phyloP scores from a whole-genome alignment of 2,888 invertebrate genomes.

The Leptinotarsa rubiginosa region DNA sequence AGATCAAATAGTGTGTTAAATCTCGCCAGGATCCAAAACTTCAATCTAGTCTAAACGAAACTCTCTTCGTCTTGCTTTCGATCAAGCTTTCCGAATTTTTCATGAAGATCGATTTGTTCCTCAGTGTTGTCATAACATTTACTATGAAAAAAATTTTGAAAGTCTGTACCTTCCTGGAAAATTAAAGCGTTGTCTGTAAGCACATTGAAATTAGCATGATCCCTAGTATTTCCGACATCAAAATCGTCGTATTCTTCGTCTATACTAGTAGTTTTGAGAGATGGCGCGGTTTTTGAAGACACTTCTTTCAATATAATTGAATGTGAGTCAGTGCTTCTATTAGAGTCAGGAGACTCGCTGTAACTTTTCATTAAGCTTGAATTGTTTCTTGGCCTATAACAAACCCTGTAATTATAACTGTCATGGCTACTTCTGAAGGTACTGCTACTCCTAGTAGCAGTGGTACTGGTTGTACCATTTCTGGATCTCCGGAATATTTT shows the following conservation, averaged over 20 bases:
- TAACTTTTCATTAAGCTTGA: conserved; percentile 60
- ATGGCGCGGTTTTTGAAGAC: conserved; percentile 28
- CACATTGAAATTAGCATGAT: conserved; percentile 48
- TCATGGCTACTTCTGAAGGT: conserved; percentile 60
- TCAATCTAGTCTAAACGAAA: conserved; percentile 50
- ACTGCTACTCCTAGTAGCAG: conserved; percentile 64
- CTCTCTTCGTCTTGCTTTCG: conserved; percentile 53
- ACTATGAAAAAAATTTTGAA: conserved; percentile 47
- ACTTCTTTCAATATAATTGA: conserved; percentile 41
- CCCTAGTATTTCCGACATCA: conserved; percentile 32
- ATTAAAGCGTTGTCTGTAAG: conserved; percentile 55
- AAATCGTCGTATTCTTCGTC: conserved; percentile 49
- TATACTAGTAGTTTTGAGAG: conserved; percentile 39
- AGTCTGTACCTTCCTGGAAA: conserved; percentile 41
- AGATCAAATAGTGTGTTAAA: not conserved
- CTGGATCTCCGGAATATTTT: conserved; percentile 66
- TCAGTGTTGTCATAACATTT: conserved; percentile 42
- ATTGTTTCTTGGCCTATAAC: conserved; percentile 59
- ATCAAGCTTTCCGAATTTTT: conserved; percentile 49
- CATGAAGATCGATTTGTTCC: conserved; percentile 50
- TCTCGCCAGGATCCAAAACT: not conserved
- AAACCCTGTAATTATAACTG: conserved; percentile 60
- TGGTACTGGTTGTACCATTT: conserved; percentile 71
- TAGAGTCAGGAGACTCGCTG: conserved; percentile 68
- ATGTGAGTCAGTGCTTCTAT: conserved; percentile 68